These are phyloP conservation scores for Drosophila watanabei DNA, from an alignment of 1,140 invertebrate genomes.

Conservation along the genomic window DNA sequence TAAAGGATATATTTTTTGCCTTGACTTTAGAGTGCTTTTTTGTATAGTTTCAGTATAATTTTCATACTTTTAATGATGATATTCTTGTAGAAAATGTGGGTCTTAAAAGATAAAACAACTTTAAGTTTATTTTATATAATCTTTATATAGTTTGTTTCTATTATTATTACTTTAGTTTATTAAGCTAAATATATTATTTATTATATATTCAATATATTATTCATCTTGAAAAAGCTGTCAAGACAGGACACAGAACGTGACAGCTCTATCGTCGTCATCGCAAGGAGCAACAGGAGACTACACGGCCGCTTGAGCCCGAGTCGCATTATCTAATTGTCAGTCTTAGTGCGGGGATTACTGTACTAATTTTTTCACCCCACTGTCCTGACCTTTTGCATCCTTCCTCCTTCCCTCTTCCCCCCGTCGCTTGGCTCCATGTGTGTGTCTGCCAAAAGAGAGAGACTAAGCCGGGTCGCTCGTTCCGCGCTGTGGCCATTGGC, in stretches of 20 bases:
- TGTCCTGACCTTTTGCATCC: neutral
- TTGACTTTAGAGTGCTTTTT: neutral
- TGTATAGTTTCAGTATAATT: neutral
- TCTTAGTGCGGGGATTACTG: conserved; percentile 77
- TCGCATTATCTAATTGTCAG: conserved; percentile 81
- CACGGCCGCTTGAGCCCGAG: conserved; percentile 62
- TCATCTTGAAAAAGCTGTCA: neutral
- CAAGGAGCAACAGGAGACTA: conserved; percentile 45
- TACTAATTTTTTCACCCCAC: conserved; percentile 72
- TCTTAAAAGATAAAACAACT: neutral
- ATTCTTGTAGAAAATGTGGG: neutral
- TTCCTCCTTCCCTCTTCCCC: too few species aligned
- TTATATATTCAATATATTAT: neutral
- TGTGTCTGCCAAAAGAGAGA: conserved; percentile 20
- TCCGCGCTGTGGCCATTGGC: conserved; percentile 55
- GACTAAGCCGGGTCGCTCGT: conserved; percentile 29
- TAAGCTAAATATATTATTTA: neutral
- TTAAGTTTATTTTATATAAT: neutral
- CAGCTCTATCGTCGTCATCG: neutral
- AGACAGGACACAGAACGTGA: neutral
- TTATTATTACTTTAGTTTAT: neutral
- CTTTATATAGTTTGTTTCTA: too few species aligned
- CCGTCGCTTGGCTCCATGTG: neutral
- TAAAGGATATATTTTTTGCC: too few species aligned
- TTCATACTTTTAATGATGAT: neutral